Percentiles rank a stretch among this genome's conserved stretches.
Conservation (phyloP, 2,888 invertebrate genomes). For the Cataglyphis albicans region DNA sequence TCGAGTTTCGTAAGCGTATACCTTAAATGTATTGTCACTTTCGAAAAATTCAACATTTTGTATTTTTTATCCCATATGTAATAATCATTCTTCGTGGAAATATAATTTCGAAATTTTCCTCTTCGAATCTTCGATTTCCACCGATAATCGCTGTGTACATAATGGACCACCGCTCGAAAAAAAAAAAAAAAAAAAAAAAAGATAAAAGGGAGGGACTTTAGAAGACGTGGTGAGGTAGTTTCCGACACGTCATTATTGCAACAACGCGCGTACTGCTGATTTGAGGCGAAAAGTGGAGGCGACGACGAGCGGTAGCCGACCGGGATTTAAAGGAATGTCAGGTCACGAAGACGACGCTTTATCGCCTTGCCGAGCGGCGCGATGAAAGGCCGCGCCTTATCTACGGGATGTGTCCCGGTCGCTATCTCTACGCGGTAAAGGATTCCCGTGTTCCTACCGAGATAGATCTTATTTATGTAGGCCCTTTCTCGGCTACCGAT, state of each 20-base stretch:
- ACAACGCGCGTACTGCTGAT: constrained; percentile 30
- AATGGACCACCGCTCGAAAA: constrained; percentile 7
- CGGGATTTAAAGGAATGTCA: constrained; percentile 76
- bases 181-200: neutral
- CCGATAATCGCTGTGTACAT: neutral
- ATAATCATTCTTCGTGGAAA: neutral
- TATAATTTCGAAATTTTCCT: neutral
- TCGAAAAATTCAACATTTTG: neutral
- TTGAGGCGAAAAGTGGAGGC: constrained; percentile 73
- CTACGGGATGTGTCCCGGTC: constrained; percentile 79
- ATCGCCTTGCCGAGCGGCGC: constrained; percentile 79
- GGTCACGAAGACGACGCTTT: constrained; percentile 79
- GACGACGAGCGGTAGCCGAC: constrained; percentile 69
- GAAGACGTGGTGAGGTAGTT: neutral
- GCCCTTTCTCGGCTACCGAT: constrained; percentile 83
- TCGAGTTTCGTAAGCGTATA: neutral
- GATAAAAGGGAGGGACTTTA: neutral
- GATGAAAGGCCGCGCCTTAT: constrained; percentile 83
- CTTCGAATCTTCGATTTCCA: neutral
- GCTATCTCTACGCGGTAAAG: constrained; percentile 84
- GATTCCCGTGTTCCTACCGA: constrained; percentile 84
- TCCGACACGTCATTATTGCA: constrained; percentile 32
- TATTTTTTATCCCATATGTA: neutral
- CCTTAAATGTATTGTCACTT: neutral
- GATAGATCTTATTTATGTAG: constrained; percentile 85